Evolutionary conservation across 2,113 vertebrate genomes (phyloP).

Genomic region (Microcebus lehilahytsara): DNA sequence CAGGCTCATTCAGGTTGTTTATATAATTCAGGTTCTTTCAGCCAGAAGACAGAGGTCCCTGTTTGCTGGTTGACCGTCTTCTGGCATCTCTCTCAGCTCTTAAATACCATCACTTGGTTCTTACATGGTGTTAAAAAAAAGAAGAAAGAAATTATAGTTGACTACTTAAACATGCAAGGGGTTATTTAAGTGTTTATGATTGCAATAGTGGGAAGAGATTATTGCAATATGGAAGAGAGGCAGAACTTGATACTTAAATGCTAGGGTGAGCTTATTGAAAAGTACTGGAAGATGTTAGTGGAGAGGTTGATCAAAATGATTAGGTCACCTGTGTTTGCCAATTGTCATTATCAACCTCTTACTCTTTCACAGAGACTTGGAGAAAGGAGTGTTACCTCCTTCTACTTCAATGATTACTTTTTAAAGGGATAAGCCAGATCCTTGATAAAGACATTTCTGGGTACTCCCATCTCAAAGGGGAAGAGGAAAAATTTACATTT

Average conservation of each 20-base stretch:
- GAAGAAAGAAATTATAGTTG: background rate
- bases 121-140: background rate
- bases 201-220: background rate
- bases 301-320: background rate
- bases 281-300: background rate
- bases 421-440: background rate
- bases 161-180: background rate
- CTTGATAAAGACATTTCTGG: background rate
- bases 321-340: background rate
- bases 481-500: background rate
- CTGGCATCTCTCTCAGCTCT: background rate
- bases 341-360: background rate
- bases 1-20: background rate
- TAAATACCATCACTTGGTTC: background rate
- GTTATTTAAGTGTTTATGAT: background rate
- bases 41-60: background rate
- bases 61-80: fast-evolving
- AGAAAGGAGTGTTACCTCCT: background rate
- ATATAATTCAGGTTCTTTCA: background rate
- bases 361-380: background rate
- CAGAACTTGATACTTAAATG: background rate
- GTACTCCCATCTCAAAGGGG: background rate
- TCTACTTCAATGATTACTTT: background rate
- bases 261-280: background rate
- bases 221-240: background rate